Conservation (phyloP, 2,888 invertebrate species). For the Incurvaria masculella region DNA sequence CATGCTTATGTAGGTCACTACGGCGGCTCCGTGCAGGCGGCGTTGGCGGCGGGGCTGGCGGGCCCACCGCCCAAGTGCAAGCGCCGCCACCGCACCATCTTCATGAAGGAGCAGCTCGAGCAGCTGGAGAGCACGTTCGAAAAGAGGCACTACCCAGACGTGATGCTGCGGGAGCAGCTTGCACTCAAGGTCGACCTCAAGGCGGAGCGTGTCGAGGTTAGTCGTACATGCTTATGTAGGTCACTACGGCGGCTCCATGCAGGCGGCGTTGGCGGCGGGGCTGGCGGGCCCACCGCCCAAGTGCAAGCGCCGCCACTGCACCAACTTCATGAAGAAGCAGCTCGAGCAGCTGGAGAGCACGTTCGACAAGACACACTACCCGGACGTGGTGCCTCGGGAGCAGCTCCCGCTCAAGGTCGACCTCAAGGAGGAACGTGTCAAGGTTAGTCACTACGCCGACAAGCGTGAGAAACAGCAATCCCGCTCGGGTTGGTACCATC, state of each 20-base stretch:
- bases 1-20: constrained; percentile 18
- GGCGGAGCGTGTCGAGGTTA: constrained; percentile 98
- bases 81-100: constrained; percentile 95
- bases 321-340: constrained; percentile 98
- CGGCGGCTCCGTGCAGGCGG: constrained; percentile 63
- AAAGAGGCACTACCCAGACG: constrained; percentile 98
- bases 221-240: constrained; percentile 21
- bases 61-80: constrained; percentile 90
- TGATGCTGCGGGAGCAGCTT: constrained; percentile 88
- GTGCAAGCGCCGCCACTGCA: constrained; percentile 93
- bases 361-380: constrained; percentile 97
- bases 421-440: constrained; percentile 97
- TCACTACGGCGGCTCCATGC: constrained; percentile 53
- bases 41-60: constrained; percentile 73
- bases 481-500: too few species aligned
- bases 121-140: constrained; percentile 95
- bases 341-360: constrained; percentile 94
- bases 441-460: constrained; percentile 65
- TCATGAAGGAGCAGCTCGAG: constrained; percentile 97
- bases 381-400: constrained; percentile 89
- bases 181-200: constrained; percentile 96
- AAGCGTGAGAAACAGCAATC: too few species aligned
- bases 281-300: constrained; percentile 82
- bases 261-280: constrained; percentile 74
- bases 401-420: constrained; percentile 95